A percentile compares a stretch with the other conserved stretches of the same genome.
Conservation (phyloP, 2,888 invertebrate species). For the Drosophila conformis region DNA sequence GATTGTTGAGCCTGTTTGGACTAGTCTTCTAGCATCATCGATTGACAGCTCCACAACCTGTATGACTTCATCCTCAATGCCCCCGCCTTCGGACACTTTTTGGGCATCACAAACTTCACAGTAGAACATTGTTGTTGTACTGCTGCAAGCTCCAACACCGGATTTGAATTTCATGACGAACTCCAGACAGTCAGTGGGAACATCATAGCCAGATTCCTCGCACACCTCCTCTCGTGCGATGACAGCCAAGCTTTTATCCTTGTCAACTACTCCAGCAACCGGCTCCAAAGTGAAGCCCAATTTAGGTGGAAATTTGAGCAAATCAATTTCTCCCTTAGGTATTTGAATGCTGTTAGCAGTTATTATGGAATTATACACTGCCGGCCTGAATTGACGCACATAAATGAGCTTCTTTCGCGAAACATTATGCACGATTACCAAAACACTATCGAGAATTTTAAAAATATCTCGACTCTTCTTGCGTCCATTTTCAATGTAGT, state of each 20-base stretch:
- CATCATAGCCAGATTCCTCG: conserved; percentile 91
- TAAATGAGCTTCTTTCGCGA: conserved; percentile 91
- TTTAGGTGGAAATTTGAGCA: conserved; percentile 88
- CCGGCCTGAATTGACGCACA: conserved; percentile 95
- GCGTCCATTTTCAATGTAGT: conserved; percentile 90
- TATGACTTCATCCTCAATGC: conserved; percentile 50
- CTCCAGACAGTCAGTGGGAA: conserved; percentile 40
- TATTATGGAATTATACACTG: conserved; percentile 90
- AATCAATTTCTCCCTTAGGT: conserved; percentile 86
- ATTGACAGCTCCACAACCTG: conserved; percentile 62
- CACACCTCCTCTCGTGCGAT: conserved; percentile 93
- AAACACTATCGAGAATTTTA: conserved; percentile 93
- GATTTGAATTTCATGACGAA: conserved; percentile 51
- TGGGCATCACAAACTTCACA: conserved; percentile 64
- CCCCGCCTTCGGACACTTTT: conserved; percentile 51
- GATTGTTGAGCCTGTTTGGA: conserved; percentile 36
- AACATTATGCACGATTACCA: conserved; percentile 92
- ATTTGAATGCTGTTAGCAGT: conserved; percentile 84
- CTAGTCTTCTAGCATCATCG: conserved; percentile 37
- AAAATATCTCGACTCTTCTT: conserved; percentile 93
- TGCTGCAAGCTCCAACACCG: conserved; percentile 54
- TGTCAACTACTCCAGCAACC: conserved; percentile 97
- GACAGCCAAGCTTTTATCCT: conserved; percentile 89
- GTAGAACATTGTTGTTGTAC: conserved; percentile 42
- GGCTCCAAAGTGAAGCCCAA: conserved; percentile 94